Conservation (phyloP, 2,888 invertebrate species). For the Noctua comes region DNA sequence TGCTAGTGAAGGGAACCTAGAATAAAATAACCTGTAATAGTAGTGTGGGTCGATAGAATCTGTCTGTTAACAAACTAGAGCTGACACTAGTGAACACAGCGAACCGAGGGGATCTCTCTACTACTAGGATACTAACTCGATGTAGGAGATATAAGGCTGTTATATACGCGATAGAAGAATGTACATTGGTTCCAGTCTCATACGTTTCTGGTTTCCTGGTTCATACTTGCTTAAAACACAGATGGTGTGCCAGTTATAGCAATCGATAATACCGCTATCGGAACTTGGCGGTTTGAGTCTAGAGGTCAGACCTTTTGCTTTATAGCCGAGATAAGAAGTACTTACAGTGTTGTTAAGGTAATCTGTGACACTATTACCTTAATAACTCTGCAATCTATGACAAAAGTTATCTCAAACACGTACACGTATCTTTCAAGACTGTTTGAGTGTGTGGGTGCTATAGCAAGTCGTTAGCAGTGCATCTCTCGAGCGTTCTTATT, state of each 20-base stretch:
- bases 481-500: conserved; percentile 39
- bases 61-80: conserved; percentile 17
- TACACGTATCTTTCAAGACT: background rate
- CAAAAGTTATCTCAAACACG: background rate
- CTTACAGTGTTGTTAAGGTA: background rate
- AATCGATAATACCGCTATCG: background rate
- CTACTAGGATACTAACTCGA: background rate
- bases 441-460: conserved; percentile 3
- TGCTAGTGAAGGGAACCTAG: background rate
- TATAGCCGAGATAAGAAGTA: background rate
- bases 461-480: conserved; percentile 34
- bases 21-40: no score
- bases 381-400: background rate
- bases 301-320: background rate
- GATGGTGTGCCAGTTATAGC: background rate
- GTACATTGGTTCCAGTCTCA: background rate
- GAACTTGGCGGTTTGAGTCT: no score
- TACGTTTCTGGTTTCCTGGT: background rate
- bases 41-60: conserved; percentile 12
- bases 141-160: background rate
- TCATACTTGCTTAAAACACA: background rate
- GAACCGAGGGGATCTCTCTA: no score
- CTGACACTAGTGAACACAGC: conserved; percentile 15
- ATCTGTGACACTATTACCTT: background rate
- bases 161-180: background rate